These are phyloP conservation scores for Trachythela sp. DNA, from an alignment of 64 coral and sea anemone genomes.

Conservation along the genomic window DNA sequence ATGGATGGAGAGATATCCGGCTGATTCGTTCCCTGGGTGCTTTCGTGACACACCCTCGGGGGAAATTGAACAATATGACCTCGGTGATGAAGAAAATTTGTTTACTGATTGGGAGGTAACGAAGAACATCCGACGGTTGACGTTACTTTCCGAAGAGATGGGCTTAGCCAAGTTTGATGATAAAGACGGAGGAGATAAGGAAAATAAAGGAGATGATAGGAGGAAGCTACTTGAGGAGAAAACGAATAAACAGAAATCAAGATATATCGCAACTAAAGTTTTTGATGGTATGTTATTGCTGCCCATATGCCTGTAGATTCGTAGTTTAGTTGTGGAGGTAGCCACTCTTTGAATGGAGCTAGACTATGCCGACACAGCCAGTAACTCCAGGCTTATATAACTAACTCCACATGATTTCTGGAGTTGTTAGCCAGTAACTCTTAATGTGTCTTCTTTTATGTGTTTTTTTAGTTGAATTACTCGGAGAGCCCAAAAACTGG, in stretches of 20 bases:
- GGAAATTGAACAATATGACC: neutral
- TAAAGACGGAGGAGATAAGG: neutral
- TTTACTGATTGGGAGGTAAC: neutral
- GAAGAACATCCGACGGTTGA: neutral
- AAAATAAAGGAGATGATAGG: neutral
- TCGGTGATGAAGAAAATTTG: neutral
- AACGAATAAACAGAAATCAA: neutral
- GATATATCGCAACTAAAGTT: neutral
- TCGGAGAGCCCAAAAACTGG: conserved; percentile 56
- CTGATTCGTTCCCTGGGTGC: neutral
- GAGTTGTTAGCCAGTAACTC: neutral
- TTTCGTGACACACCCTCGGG: neutral
- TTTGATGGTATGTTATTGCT: conserved; percentile 18
- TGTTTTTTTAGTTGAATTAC: conserved; percentile 53
- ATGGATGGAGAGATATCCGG: neutral
- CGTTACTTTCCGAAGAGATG: neutral
- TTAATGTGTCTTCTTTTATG: neutral
- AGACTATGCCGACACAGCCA: no score
- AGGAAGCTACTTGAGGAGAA: neutral
- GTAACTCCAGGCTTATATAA: no score
- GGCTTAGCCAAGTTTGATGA: neutral
- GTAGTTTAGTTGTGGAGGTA: no score
- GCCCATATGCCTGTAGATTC: no score
- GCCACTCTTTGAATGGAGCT: no score
- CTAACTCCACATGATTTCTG: no score